Evolutionary conservation across 2,797 vertebrate species (phyloP).

Genomic region (Amblyraja radiata): DNA sequence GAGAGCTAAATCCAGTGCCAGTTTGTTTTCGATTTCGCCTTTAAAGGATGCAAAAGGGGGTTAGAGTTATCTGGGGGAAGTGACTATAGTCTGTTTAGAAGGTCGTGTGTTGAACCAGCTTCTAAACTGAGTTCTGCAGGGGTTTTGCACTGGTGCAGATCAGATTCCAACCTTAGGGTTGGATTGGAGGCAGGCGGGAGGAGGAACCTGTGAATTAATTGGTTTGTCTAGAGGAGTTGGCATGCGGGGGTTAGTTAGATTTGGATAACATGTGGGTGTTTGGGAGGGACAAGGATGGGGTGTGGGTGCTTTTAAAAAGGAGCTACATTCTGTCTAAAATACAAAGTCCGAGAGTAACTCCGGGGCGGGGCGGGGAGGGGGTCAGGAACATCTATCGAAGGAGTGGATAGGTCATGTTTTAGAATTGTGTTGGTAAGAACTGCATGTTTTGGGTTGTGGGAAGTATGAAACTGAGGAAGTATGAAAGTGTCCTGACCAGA

Average conservation of each 20-base stretch:
- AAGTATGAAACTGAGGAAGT: too few species aligned
- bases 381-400: too few species aligned
- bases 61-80: background rate
- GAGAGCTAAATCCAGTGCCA: background rate
- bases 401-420: too few species aligned
- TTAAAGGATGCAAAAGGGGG: background rate
- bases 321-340: background rate
- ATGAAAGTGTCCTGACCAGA: too few species aligned
- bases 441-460: too few species aligned
- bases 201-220: background rate
- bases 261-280: too few species aligned
- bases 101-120: background rate
- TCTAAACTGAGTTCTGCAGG: background rate
- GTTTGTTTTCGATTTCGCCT: background rate
- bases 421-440: too few species aligned
- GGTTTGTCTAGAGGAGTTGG: too few species aligned
- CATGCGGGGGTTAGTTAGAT: too few species aligned
- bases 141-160: background rate
- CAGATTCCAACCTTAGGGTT: background rate
- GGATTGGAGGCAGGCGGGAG: background rate
- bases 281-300: too few species aligned
- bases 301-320: background rate
- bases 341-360: too few species aligned
- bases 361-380: too few species aligned
- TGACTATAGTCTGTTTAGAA: background rate